Conservation (phyloP, 2,113 vertebrate genomes). For the Oreochromis aureus region DNA sequence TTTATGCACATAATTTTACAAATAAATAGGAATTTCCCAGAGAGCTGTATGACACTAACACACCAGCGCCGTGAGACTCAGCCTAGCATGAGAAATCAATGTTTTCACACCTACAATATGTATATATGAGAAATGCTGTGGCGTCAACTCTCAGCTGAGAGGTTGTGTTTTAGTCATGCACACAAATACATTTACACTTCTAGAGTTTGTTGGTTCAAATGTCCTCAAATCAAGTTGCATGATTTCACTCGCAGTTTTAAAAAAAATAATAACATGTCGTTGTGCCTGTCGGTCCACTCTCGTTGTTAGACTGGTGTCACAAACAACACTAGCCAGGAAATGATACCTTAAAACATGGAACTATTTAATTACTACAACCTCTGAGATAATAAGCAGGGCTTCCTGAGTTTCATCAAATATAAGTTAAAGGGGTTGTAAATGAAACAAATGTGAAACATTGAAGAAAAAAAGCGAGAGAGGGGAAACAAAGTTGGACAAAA, state of each 20-base stretch:
- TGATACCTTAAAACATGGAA: constrained; percentile 30
- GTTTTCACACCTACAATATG: constrained; percentile 71
- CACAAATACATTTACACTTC: constrained; percentile 77
- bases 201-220: constrained; percentile 75
- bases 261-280: constrained; percentile 58
- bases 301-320: constrained; percentile 62
- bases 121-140: constrained; percentile 32
- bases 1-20: constrained; percentile 43
- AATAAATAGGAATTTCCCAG: constrained; percentile 18
- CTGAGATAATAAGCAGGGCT: constrained; percentile 16
- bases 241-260: constrained; percentile 72
- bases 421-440: neutral
- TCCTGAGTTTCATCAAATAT: neutral
- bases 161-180: constrained; percentile 51
- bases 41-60: neutral
- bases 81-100: neutral
- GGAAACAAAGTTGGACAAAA: constrained; percentile 48
- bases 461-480: neutral
- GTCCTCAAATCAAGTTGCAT: constrained; percentile 72
- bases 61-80: neutral
- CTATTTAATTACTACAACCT: constrained; percentile 40
- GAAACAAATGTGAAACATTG: neutral
- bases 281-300: constrained; percentile 31
- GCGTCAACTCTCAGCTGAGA: constrained; percentile 57
- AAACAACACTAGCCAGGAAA: constrained; percentile 49